Percentiles rank a stretch among this genome's conserved stretches.
These are phyloP conservation scores for Anticlea derivata DNA, from an alignment of 2,888 invertebrate genomes.

Conservation along the genomic window DNA sequence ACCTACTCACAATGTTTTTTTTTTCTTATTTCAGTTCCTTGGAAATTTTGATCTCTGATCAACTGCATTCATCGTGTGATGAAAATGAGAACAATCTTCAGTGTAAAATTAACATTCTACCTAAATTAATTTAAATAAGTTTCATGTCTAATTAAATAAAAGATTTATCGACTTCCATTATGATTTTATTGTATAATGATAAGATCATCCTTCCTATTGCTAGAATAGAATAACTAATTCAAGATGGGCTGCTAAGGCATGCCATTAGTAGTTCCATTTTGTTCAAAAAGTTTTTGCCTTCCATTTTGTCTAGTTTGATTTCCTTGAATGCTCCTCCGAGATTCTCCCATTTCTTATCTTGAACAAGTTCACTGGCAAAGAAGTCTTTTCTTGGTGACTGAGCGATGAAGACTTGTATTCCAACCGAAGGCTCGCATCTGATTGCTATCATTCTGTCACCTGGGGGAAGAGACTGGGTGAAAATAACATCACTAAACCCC, in stretches of 20 bases:
- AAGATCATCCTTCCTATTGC: constrained; percentile 42
- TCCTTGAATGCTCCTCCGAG: constrained; percentile 96
- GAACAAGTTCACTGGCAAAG: constrained; percentile 93
- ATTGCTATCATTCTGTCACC: constrained; percentile 93
- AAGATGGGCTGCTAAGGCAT: constrained; percentile 89
- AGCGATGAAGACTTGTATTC: constrained; percentile 94
- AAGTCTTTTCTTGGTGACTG: constrained; percentile 95
- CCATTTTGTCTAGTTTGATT: constrained; percentile 95
- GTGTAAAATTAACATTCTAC: constrained; percentile 81
- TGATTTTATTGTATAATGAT: constrained; percentile 31
- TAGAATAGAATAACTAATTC: constrained; percentile 44
- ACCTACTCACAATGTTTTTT: neutral
- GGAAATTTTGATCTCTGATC: constrained; percentile 61
- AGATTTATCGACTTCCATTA: constrained; percentile 36
- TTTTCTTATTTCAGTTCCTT: constrained; percentile 68
- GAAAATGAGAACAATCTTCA: constrained; percentile 79
- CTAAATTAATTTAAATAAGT: constrained; percentile 76
- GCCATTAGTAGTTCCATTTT: constrained; percentile 99
- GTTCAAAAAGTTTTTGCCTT: constrained; percentile 97
- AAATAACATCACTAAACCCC: neutral
- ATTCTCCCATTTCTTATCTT: constrained; percentile 96
- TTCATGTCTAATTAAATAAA: constrained; percentile 67
- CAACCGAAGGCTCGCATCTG: constrained; percentile 94
- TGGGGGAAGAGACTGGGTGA: constrained; percentile 39
- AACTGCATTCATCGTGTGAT: constrained; percentile 57